These are phyloP conservation scores for Machimus rusticus DNA, from an alignment of 2,888 invertebrate genomes.

Conservation along the genomic window DNA sequence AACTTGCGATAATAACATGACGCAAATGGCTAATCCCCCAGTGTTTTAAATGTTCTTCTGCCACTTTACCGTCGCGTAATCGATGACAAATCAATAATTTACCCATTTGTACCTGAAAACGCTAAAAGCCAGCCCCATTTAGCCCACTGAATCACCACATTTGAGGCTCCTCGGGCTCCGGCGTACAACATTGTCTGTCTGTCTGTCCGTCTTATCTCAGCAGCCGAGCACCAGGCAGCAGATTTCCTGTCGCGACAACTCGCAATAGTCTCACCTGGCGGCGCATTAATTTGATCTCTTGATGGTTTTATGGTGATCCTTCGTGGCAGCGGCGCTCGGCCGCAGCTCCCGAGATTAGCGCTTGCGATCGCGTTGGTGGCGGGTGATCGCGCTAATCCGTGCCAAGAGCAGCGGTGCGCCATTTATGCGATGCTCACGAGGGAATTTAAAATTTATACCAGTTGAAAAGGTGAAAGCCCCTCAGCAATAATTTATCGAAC, in stretches of 20 bases:
- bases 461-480: slow-evolving; percentile 31
- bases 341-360: background rate
- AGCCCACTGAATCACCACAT: background rate
- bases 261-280: background rate
- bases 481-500: slow-evolving; percentile 1
- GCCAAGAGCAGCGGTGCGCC: background rate
- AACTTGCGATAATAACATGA: background rate
- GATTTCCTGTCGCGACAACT: background rate
- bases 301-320: background rate
- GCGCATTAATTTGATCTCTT: background rate
- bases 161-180: background rate
- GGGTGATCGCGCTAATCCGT: background rate
- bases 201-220: background rate
- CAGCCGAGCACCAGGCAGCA: background rate
- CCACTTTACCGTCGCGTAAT: background rate
- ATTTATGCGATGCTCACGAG: background rate
- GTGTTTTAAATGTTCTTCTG: background rate
- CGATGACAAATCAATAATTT: background rate
- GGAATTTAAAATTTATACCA: background rate
- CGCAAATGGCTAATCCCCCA: background rate
- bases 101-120: background rate
- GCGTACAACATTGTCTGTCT: background rate
- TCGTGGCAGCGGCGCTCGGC: background rate
- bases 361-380: background rate
- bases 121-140: background rate